Percentiles rank a stretch among this genome's conserved stretches.
These are phyloP conservation scores for Catocala fraxini DNA, from an alignment of 2,888 invertebrate species.

Conservation along the genomic window DNA sequence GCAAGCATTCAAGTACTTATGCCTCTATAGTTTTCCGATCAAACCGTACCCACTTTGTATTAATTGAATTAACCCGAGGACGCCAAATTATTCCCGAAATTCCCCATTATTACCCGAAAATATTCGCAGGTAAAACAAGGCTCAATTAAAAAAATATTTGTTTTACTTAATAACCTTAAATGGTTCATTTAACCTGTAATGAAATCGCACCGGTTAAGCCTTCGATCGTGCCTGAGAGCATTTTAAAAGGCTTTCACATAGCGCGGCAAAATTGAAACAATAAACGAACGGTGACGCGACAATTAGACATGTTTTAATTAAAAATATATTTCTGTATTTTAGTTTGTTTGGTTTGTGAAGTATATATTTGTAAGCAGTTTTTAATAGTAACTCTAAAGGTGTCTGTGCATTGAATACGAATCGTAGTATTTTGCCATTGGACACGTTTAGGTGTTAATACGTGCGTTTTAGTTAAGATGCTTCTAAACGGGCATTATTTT, in stretches of 20 bases:
- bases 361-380: neutral
- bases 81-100: neutral
- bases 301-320: conserved; percentile 36
- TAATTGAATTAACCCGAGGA: too few species aligned
- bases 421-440: too few species aligned
- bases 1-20: too few species aligned
- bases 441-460: too few species aligned
- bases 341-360: neutral
- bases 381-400: too few species aligned
- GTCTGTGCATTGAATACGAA: too few species aligned
- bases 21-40: too few species aligned
- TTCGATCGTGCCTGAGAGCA: conserved; percentile 31
- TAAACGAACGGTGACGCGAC: conserved; percentile 26
- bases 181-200: conserved; percentile 28
- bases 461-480: too few species aligned
- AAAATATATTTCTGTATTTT: conserved; percentile 8
- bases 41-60: too few species aligned
- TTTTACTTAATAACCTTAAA: conserved; percentile 15
- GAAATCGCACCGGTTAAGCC: conserved; percentile 26
- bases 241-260: conserved; percentile 34
- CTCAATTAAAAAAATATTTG: conserved; percentile 12
- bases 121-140: conserved; percentile 2
- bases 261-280: conserved; percentile 35
- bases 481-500: too few species aligned
- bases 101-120: conserved; percentile 1